Conservation (phyloP, 2,797 vertebrate species). For the Apodemus agrarius region DNA sequence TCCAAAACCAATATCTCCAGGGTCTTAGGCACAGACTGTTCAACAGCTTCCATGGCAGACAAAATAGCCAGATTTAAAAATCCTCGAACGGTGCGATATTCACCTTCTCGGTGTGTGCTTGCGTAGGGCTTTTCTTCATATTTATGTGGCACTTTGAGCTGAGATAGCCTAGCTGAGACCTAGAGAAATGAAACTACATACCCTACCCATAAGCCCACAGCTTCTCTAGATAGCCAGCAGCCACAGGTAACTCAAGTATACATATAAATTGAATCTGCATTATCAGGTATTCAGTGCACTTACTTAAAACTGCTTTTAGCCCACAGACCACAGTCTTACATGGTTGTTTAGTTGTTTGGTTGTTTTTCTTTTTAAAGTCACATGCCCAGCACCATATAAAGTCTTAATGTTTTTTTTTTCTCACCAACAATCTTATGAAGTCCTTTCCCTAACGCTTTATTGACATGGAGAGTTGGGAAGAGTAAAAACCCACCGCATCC, state of each 20-base stretch:
- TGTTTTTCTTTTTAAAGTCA: background rate
- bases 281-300: background rate
- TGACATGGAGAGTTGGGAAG: constrained; percentile 81
- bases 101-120: background rate
- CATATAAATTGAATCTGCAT: background rate
- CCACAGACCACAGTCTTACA: background rate
- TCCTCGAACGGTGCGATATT: background rate
- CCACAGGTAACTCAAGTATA: background rate
- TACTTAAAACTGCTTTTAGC: background rate
- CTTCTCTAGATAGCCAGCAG: background rate
- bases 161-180: background rate
- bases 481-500: constrained; percentile 64
- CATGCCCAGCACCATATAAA: constrained; percentile 59
- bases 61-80: background rate
- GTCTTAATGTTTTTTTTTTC: constrained; percentile 87
- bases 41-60: background rate
- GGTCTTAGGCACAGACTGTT: background rate
- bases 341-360: background rate
- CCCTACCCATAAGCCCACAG: too few species aligned
- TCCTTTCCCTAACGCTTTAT: constrained; percentile 80
- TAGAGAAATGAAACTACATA: background rate
- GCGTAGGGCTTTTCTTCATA: background rate
- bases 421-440: constrained; percentile 81
- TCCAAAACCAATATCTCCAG: background rate
- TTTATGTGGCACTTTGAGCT: background rate